phyloP scores from a whole-genome alignment of 2,888 invertebrate species.

The Hypena proboscidalis region DNA sequence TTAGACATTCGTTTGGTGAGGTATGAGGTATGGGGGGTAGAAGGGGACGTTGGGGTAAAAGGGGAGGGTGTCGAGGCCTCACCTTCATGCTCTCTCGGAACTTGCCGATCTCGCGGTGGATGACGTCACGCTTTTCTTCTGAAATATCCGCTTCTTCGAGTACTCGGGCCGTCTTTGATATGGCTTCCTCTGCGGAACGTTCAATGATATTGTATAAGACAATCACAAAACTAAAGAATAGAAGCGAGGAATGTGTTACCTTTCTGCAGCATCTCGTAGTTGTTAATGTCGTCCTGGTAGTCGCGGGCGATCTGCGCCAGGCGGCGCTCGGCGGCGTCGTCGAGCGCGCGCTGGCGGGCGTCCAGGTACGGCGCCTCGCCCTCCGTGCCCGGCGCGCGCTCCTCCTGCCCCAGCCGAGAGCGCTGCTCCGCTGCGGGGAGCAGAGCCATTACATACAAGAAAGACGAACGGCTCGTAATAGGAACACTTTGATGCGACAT shows the following conservation, averaged over 20 bases:
- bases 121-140: slow-evolving; percentile 98
- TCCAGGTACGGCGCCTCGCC: slow-evolving; percentile 91
- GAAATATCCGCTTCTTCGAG: slow-evolving; percentile 96
- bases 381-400: slow-evolving; percentile 69
- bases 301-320: slow-evolving; percentile 93
- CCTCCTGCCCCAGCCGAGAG: slow-evolving; percentile 56
- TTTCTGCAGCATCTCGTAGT: slow-evolving; percentile 87
- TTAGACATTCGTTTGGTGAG: background rate
- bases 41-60: slow-evolving; percentile 8
- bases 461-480: background rate
- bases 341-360: slow-evolving; percentile 90
- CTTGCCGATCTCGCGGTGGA: slow-evolving; percentile 98
- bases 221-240: no score
- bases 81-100: slow-evolving; percentile 99
- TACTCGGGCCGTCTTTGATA: slow-evolving; percentile 87
- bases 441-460: no score
- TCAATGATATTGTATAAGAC: no score
- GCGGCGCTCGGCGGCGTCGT: slow-evolving; percentile 90
- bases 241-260: no score
- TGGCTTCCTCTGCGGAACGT: slow-evolving; percentile 87
- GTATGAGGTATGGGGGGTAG: slow-evolving; percentile 3
- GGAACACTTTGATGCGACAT: background rate
- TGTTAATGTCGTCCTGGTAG: slow-evolving; percentile 91
- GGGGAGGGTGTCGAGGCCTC: slow-evolving; percentile 59
- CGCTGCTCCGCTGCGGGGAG: slow-evolving; percentile 62